Conservation (phyloP, 2,888 invertebrate genomes). For the Kuschelorhynchus macadamiae region DNA sequence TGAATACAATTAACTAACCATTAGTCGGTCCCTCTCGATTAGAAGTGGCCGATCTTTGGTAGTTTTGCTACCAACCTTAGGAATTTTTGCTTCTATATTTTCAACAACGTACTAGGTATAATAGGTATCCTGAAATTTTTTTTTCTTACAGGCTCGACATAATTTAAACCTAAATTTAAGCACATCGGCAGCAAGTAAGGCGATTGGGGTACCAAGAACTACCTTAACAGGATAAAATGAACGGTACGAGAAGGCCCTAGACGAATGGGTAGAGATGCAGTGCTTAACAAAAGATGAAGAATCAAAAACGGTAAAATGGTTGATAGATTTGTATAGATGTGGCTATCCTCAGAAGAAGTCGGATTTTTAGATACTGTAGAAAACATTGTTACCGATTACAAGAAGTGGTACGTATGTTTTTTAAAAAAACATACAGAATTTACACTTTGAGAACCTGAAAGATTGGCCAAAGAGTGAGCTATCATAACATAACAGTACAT, state of each 20-base stretch:
- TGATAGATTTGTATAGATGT: conserved; percentile 19
- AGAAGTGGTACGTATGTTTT: conserved; percentile 54
- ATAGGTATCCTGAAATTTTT: neutral
- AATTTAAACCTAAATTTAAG: conserved; percentile 10
- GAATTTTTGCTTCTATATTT: too few species aligned
- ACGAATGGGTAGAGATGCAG: conserved; percentile 26
- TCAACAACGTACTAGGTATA: too few species aligned
- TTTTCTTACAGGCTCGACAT: conserved; percentile 13
- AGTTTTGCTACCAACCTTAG: too few species aligned
- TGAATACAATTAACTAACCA: too few species aligned
- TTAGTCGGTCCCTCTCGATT: too few species aligned
- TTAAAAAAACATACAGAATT: conserved; percentile 17
- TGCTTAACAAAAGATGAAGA: conserved; percentile 27
- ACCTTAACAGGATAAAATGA: conserved; percentile 23
- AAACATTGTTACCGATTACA: conserved; percentile 44
- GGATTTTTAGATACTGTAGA: conserved; percentile 53
- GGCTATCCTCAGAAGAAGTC: conserved; percentile 51
- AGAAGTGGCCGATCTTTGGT: too few species aligned
- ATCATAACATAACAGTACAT: conserved; percentile 12
- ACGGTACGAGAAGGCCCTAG: conserved; percentile 15
- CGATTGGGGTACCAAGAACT: conserved; percentile 19
- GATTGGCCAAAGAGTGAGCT: conserved; percentile 19
- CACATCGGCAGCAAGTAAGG: conserved; percentile 18
- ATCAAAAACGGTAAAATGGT: conserved; percentile 22
- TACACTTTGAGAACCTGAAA: conserved; percentile 12